These are phyloP conservation scores for Archips xylosteana DNA, from an alignment of 2,888 invertebrate genomes.

Conservation along the genomic window DNA sequence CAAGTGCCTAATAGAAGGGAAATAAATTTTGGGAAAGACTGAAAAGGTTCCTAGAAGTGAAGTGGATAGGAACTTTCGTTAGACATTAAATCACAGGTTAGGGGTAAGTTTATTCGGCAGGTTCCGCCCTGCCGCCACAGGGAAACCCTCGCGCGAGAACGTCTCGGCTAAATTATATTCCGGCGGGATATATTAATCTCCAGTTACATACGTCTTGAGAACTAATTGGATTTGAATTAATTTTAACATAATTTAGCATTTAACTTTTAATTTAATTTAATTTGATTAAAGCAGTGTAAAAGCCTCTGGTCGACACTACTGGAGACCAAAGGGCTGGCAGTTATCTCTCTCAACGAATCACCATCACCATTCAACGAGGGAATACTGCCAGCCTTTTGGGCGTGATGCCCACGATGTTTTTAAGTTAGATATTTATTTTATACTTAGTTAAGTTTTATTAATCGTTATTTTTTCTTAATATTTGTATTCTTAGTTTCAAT, in stretches of 20 bases:
- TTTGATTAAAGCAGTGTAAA: no score
- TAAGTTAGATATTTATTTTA: no score
- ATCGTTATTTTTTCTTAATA: no score
- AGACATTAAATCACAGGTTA: conserved; percentile 28
- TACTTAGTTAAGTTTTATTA: no score
- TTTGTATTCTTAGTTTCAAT: no score
- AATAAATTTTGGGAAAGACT: conserved; percentile 16
- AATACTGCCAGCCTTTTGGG: no score
- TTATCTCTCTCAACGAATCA: no score
- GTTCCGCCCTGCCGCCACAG: not conserved
- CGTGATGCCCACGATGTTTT: no score
- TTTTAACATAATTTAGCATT: not conserved
- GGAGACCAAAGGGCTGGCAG: no score
- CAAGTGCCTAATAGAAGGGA: not conserved
- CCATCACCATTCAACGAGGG: no score
- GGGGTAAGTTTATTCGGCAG: conserved; percentile 7
- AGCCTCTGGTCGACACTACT: no score
- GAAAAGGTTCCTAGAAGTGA: conserved; percentile 5
- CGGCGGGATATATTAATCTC: conserved; percentile 2
- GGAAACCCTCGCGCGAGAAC: not conserved
- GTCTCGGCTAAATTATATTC: not conserved
- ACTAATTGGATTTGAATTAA: not conserved
- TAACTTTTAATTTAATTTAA: no score
- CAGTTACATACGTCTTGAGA: not conserved
- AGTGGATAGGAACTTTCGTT: conserved; percentile 4